A percentile compares a stretch with the other conserved stretches of the same genome.
These are phyloP conservation scores for Pogonomyrmex barbatus DNA, from an alignment of 1,140 invertebrate genomes.

Conservation along the genomic window DNA sequence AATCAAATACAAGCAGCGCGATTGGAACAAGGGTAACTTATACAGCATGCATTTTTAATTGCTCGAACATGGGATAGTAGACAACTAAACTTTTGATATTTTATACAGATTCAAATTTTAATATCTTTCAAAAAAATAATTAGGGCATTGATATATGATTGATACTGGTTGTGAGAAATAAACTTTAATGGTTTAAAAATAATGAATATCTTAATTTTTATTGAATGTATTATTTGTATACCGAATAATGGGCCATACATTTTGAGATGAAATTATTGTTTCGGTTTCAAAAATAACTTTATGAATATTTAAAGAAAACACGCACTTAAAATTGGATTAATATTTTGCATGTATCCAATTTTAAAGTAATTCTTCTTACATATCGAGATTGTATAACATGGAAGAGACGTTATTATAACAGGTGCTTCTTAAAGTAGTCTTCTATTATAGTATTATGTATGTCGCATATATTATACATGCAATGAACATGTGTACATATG, in stretches of 20 bases:
- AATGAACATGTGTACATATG: not conserved
- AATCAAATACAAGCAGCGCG: slow-evolving; percentile 77
- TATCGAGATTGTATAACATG: not conserved
- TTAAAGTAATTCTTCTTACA: not conserved
- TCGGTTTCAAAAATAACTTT: slow-evolving; percentile 19
- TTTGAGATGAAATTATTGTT: slow-evolving; percentile 28
- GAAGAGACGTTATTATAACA: slow-evolving; percentile 9
- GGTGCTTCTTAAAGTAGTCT: slow-evolving; percentile 60
- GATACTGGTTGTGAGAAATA: slow-evolving; percentile 48
- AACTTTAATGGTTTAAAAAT: slow-evolving; percentile 29
- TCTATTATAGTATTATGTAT: slow-evolving; percentile 16
- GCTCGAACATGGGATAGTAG: slow-evolving; percentile 59
- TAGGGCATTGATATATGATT: slow-evolving; percentile 50
- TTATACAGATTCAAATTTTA: slow-evolving; percentile 20
- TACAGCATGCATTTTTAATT: slow-evolving; percentile 70
- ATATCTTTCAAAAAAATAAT: slow-evolving; percentile 50
- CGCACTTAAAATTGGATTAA: not conserved
- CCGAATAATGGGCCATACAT: slow-evolving; percentile 40
- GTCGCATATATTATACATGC: not conserved
- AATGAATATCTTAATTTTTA: slow-evolving; percentile 12
- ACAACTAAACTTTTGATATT: slow-evolving; percentile 39
- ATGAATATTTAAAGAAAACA: not conserved
- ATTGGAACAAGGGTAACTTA: slow-evolving; percentile 83
- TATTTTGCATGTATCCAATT: slow-evolving; percentile 22
- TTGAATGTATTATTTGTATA: not conserved